Conservation (phyloP, 1,140 invertebrate genomes). For the Cephus cinctus region DNA sequence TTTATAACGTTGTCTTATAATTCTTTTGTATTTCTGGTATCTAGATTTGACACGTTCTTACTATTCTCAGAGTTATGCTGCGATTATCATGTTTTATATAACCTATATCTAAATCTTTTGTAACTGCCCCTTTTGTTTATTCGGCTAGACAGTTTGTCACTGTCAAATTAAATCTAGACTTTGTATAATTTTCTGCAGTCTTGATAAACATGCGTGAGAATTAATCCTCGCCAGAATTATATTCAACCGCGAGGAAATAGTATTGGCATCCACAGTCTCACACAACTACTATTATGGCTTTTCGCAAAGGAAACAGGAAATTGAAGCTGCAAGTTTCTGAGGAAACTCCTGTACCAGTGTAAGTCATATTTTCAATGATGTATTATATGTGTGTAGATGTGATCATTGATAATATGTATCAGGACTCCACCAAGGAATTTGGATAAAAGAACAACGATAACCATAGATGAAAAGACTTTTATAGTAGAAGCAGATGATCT, state of each 20-base stretch:
- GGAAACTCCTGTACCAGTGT: conserved; percentile 48
- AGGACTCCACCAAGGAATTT: conserved; percentile 79
- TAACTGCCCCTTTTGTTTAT: conserved; percentile 11
- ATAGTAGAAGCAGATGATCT: conserved; percentile 90
- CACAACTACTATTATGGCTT: conserved; percentile 28
- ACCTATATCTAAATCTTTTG: conserved; percentile 1
- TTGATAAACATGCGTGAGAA: conserved; percentile 4
- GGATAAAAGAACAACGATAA: conserved; percentile 83
- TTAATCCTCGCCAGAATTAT: not conserved
- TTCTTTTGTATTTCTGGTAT: conserved; percentile 7
- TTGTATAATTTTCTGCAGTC: conserved; percentile 14
- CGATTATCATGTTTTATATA: conserved; percentile 6
- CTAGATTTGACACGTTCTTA: conserved; percentile 8
- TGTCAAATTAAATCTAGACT: conserved; percentile 9
- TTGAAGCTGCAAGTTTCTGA: conserved; percentile 56
- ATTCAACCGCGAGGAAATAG: not conserved
- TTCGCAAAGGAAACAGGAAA: conserved; percentile 38
- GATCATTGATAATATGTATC: conserved; percentile 4
- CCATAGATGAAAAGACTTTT: conserved; percentile 81
- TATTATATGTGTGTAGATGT: conserved; percentile 3
- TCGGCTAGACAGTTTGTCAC: conserved; percentile 10
- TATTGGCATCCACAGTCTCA: not conserved
- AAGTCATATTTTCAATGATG: conserved; percentile 25
- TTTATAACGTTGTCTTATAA: not conserved
- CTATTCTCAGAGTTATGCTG: conserved; percentile 1